Evolutionary conservation across 2,113 vertebrate genomes (phyloP).

Genomic region (Atrichornis clamosus): DNA sequence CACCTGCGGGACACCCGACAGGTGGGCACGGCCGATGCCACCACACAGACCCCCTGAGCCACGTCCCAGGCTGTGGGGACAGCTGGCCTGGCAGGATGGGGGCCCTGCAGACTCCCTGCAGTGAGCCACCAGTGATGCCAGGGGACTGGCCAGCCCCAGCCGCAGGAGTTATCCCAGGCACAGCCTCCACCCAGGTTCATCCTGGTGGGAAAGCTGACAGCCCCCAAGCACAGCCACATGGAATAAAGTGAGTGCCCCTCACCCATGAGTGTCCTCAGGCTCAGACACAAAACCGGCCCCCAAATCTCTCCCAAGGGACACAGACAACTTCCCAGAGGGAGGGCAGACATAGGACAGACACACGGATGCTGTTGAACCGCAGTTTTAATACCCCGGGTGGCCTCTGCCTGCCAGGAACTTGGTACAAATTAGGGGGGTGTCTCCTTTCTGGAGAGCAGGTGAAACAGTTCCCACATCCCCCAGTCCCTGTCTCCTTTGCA

Average conservation of each 20-base stretch:
- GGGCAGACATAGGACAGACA: not conserved
- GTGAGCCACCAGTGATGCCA: not conserved
- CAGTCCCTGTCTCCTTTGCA: not conserved
- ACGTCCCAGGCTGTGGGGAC: accelerated
- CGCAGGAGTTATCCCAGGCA: not conserved
- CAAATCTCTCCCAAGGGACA: not conserved
- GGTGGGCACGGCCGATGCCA: not conserved
- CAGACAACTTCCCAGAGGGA: not conserved
- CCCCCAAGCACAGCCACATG: accelerated
- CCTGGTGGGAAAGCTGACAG: not conserved
- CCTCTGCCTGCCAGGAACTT: not conserved
- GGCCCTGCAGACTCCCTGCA: no score
- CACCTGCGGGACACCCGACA: conserved; percentile 68
- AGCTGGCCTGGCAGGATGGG: accelerated
- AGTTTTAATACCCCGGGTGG: not conserved
- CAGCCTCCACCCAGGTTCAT: accelerated
- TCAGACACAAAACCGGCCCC: accelerated
- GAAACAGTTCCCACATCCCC: not conserved
- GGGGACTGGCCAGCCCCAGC: accelerated
- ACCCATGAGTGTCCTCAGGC: accelerated
- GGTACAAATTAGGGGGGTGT: not conserved
- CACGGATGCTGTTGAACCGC: accelerated
- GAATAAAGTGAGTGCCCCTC: not conserved
- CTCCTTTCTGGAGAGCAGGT: not conserved
- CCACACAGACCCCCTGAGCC: not conserved